phyloP scores from a whole-genome alignment of 2,888 invertebrate species.

The Furcula furcula region DNA sequence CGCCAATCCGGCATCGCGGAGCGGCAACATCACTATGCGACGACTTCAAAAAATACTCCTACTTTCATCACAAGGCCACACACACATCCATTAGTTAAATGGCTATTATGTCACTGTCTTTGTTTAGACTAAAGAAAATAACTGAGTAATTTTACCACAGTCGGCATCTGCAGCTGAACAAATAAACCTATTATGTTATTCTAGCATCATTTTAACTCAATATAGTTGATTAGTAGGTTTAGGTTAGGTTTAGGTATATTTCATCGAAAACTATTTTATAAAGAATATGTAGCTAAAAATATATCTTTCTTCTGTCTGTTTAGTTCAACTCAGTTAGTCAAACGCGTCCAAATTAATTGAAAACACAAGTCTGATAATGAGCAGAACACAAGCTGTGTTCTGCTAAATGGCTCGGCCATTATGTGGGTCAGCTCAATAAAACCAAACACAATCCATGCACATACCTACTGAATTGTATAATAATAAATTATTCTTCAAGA shows the following conservation, averaged over 20 bases:
- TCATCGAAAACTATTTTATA: no score
- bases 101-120: conserved; percentile 41
- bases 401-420: conserved; percentile 34
- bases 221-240: no score
- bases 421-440: conserved; percentile 44
- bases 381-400: conserved; percentile 30
- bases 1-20: conserved; percentile 79
- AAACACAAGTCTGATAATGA: conserved; percentile 19
- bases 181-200: conserved; percentile 25
- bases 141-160: conserved; percentile 45
- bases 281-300: no score
- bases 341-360: conserved; percentile 10
- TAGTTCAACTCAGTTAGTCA: conserved; percentile 2
- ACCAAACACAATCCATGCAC: conserved; percentile 22
- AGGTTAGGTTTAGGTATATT: no score
- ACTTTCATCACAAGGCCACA: conserved; percentile 36
- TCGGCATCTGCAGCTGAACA: conserved; percentile 57
- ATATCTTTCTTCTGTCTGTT: no score
- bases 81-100: conserved; percentile 22
- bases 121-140: conserved; percentile 38
- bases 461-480: conserved; percentile 1
- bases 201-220: neutral
- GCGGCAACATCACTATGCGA: conserved; percentile 63
- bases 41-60: conserved; percentile 34
- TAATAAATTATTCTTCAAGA: no score